A percentile compares a stretch with the other conserved stretches of the same genome.
Evolutionary conservation across 2,888 invertebrate species (phyloP).

Genomic region (Tromatobia lineatoria): DNA sequence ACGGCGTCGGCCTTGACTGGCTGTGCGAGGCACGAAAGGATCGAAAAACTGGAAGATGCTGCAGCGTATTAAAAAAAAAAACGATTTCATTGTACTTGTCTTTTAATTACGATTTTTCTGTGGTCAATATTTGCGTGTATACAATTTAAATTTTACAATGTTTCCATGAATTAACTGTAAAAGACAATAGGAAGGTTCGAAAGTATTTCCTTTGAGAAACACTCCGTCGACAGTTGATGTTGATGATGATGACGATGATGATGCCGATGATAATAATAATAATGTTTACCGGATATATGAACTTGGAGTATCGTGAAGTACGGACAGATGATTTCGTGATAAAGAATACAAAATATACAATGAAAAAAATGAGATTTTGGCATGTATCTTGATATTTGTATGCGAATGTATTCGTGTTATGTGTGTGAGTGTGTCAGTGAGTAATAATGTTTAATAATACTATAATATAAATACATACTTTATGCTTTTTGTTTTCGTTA

Average conservation of each 20-base stretch:
- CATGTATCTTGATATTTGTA: conserved; percentile 66
- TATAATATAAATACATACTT: conserved; percentile 76
- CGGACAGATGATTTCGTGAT: conserved; percentile 23
- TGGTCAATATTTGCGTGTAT: conserved; percentile 25
- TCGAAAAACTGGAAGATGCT: background rate
- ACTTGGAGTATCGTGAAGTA: conserved; percentile 7
- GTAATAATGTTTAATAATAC: conserved; percentile 68
- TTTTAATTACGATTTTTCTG: conserved; percentile 60
- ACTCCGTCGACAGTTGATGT: background rate
- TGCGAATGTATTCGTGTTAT: conserved; percentile 50
- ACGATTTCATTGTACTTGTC: conserved; percentile 52
- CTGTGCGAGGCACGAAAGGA: background rate
- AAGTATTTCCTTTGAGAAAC: background rate
- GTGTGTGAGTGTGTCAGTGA: conserved; percentile 19
- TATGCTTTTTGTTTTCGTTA: conserved; percentile 63
- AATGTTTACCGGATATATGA: background rate
- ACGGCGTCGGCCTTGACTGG: background rate
- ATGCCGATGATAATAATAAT: background rate
- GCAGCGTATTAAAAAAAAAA: background rate
- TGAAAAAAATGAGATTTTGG: conserved; percentile 54
- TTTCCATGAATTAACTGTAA: background rate
- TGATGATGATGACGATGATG: background rate
- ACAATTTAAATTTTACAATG: conserved; percentile 54
- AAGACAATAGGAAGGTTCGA: conserved; percentile 26
- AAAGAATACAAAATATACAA: conserved; percentile 40